phyloP scores from a whole-genome alignment of 2,113 vertebrate species.

The Regulus satrapa region DNA sequence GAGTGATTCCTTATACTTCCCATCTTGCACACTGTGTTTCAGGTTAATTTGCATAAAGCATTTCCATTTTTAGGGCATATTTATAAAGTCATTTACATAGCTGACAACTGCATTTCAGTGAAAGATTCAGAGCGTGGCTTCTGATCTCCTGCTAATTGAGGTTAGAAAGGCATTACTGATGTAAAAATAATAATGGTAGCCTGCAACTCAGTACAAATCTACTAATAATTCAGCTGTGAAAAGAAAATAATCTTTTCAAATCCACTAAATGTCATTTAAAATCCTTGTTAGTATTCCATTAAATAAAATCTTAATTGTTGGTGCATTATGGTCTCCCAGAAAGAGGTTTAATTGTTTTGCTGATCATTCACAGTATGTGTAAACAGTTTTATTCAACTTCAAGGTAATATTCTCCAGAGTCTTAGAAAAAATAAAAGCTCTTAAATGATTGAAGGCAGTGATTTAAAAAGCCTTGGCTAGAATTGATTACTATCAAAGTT shows the following conservation, averaged over 20 bases:
- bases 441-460: background rate
- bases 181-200: background rate
- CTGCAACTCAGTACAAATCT: background rate
- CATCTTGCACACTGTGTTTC: background rate
- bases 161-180: conserved; percentile 23
- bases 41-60: conserved; percentile 21
- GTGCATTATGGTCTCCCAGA: background rate
- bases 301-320: background rate
- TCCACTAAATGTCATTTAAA: background rate
- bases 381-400: background rate
- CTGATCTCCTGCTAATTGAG: conserved; percentile 45
- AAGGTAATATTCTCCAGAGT: background rate
- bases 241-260: conserved; percentile 3
- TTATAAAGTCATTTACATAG: conserved; percentile 15
- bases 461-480: background rate
- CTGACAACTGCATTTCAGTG: conserved; percentile 8
- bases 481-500: background rate
- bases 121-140: background rate
- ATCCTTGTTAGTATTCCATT: background rate
- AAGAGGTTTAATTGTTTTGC: background rate
- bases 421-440: background rate
- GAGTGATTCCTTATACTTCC: background rate
- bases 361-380: background rate
- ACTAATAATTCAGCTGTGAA: background rate
- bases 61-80: conserved; percentile 9